Evolutionary conservation across 2,888 invertebrate genomes (phyloP).

Genomic region (Hypena proboscidalis): DNA sequence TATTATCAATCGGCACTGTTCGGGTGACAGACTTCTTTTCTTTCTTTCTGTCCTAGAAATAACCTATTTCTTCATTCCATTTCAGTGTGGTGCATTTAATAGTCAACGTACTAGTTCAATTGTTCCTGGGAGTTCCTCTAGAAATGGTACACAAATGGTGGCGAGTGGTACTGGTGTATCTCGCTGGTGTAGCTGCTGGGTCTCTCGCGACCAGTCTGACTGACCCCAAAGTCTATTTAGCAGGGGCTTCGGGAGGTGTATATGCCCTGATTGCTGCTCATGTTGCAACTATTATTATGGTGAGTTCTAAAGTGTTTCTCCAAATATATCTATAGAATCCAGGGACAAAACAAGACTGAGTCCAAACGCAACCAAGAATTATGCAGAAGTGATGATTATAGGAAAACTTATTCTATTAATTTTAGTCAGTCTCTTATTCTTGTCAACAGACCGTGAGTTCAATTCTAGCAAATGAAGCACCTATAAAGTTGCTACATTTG

Average conservation of each 20-base stretch:
- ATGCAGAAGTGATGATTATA: no score
- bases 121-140: slow-evolving; percentile 96
- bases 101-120: slow-evolving; percentile 96
- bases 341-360: no score
- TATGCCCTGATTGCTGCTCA: slow-evolving; percentile 97
- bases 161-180: slow-evolving; percentile 93
- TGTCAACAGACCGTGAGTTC: no score
- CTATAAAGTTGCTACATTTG: no score
- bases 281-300: slow-evolving; percentile 95
- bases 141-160: slow-evolving; percentile 99
- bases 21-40: no score
- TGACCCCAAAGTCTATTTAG: slow-evolving; percentile 92
- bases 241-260: slow-evolving; percentile 98
- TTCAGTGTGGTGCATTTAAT: slow-evolving; percentile 93
- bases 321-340: no score
- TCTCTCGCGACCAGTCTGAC: slow-evolving; percentile 93
- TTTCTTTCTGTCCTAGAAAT: neutral
- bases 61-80: slow-evolving; percentile 16
- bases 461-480: no score
- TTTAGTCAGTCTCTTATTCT: no score
- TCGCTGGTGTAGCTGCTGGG: slow-evolving; percentile 94
- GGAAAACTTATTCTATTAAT: no score
- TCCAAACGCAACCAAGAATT: no score
- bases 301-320: slow-evolving; percentile 73
- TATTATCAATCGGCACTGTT: no score